Percentiles rank a stretch among this genome's conserved stretches.
Evolutionary conservation across 1,140 invertebrate species (phyloP).

Genomic region (Habropoda laboriosa): DNA sequence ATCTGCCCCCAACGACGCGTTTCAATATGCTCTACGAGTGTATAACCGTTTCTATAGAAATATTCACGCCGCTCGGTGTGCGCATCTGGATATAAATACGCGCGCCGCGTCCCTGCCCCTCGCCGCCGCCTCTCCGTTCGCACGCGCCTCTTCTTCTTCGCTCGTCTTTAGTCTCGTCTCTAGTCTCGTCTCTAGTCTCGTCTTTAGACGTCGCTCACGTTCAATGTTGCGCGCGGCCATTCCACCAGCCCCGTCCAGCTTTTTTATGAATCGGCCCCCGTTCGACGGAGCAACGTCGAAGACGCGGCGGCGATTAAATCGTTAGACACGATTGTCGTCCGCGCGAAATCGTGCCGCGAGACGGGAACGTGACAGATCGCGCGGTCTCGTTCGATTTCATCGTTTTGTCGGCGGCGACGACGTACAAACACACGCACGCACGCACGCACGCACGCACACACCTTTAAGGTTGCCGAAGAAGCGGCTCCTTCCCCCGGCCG

Average conservation of each 20-base stretch:
- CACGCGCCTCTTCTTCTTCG: not conserved
- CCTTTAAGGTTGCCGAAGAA: conserved; percentile 1
- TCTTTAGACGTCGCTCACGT: not conserved
- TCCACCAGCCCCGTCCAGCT: too few relatives aligned
- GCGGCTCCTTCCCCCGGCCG: not conserved
- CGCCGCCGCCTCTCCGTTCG: not conserved
- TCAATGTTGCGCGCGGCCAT: too few relatives aligned
- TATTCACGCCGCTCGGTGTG: conserved; percentile 64
- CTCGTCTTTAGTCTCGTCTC: not conserved
- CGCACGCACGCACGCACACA: too few relatives aligned
- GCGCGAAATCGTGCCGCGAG: too few relatives aligned
- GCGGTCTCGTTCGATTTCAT: too few relatives aligned
- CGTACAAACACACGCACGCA: too few relatives aligned
- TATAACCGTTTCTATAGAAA: conserved; percentile 79
- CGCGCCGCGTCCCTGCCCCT: not conserved
- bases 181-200: not conserved
- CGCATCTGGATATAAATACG: conserved; percentile 43
- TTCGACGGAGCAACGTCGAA: too few relatives aligned
- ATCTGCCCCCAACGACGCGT: conserved; percentile 80
- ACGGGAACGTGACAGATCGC: too few relatives aligned
- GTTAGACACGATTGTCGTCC: too few relatives aligned
- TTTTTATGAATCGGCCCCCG: too few relatives aligned
- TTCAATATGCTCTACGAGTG: conserved; percentile 79
- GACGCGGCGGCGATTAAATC: too few relatives aligned
- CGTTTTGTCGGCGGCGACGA: conserved; percentile 5